Conservation (phyloP, 2,113 vertebrate species). For the Rhinogobius similis region DNA sequence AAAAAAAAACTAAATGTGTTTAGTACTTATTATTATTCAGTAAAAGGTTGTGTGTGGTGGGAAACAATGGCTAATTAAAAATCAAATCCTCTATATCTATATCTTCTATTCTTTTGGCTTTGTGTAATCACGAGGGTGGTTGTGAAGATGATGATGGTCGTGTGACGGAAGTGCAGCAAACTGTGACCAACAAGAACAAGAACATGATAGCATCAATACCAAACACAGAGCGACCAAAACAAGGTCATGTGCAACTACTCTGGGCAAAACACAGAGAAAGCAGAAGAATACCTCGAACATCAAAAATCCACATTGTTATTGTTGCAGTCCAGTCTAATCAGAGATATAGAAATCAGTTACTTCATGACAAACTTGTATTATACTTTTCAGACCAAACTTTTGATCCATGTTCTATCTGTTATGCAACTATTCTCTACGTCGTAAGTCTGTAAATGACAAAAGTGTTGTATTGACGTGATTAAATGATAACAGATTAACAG, state of each 20-base stretch:
- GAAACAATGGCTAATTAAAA: too few species aligned
- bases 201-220: constrained; percentile 46
- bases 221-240: constrained; percentile 26
- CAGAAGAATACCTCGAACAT: background rate
- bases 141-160: constrained; percentile 31
- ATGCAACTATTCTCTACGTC: too few species aligned
- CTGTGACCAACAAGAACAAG: constrained; percentile 45
- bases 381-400: too few species aligned
- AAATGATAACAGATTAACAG: too few species aligned
- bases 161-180: constrained; percentile 58
- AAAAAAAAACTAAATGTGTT: too few species aligned
- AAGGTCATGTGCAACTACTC: constrained; percentile 23
- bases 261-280: background rate
- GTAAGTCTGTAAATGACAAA: too few species aligned
- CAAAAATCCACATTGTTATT: background rate
- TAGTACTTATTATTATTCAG: too few species aligned
- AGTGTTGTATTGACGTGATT: too few species aligned
- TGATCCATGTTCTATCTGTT: background rate
- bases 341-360: background rate
- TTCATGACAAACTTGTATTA: background rate
- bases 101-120: too few species aligned
- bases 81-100: too few species aligned
- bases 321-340: background rate
- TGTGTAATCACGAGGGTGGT: background rate
- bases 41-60: too few species aligned